phyloP scores from a whole-genome alignment of 2,113 vertebrate species.

The Struthio camelus region DNA sequence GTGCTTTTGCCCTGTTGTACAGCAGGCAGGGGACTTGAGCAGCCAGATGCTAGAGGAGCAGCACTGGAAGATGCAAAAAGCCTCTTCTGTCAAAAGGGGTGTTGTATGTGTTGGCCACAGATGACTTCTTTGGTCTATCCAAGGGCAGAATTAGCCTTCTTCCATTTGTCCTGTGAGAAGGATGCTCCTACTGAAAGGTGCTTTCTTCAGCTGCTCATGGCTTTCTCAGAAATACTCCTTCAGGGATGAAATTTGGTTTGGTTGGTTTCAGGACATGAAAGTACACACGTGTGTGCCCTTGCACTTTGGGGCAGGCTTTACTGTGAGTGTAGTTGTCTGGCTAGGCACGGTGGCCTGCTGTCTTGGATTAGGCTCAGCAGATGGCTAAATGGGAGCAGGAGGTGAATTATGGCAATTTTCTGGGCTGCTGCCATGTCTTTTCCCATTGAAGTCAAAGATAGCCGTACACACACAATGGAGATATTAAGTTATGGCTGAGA shows the following conservation, averaged over 20 bases:
- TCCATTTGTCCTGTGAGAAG: background rate
- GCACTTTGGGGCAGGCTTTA: background rate
- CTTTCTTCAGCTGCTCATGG: constrained; percentile 15
- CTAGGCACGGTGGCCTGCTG: background rate
- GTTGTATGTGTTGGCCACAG: background rate
- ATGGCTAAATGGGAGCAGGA: background rate
- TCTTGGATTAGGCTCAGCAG: background rate
- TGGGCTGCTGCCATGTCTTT: background rate
- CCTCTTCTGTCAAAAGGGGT: background rate
- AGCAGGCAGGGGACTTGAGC: background rate
- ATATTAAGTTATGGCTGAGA: background rate
- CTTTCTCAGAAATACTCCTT: constrained; percentile 17
- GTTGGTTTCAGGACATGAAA: background rate
- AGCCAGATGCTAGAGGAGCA: background rate
- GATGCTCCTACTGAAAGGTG: constrained; percentile 1
- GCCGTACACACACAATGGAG: background rate
- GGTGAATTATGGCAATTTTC: background rate
- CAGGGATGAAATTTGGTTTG: background rate
- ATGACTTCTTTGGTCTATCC: constrained; percentile 31
- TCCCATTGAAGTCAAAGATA: background rate
- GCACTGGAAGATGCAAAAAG: constrained; percentile 15
- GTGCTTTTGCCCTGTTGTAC: background rate
- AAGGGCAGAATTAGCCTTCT: background rate
- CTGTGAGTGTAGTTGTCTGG: rapidly evolving
- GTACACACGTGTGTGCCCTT: rapidly evolving